Evolutionary conservation across 1,140 invertebrate genomes (phyloP).

Genomic region (Cecropterus lyciades): DNA sequence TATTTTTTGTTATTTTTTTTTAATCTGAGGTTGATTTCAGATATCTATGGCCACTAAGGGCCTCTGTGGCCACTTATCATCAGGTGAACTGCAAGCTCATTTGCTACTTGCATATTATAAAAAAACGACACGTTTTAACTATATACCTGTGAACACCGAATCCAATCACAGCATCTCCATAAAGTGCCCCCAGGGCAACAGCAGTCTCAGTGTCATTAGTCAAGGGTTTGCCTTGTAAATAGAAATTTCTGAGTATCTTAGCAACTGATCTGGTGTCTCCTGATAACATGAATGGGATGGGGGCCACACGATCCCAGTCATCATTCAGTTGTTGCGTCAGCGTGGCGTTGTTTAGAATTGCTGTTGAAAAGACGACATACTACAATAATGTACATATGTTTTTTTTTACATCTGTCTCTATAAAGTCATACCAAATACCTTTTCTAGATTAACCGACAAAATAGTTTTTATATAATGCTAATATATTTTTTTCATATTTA

Average conservation of each 20-base stretch:
- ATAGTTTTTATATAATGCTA: too few species aligned
- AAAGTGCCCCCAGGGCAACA: constrained; percentile 49
- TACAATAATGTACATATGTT: too few species aligned
- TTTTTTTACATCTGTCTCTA: too few species aligned
- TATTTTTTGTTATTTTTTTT: too few species aligned
- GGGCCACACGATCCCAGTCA: constrained; percentile 53
- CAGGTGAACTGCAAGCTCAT: neutral
- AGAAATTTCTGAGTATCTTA: constrained; percentile 37
- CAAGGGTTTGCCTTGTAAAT: constrained; percentile 42
- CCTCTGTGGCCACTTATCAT: too few species aligned
- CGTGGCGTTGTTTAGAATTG: constrained; percentile 47
- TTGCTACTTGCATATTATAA: neutral
- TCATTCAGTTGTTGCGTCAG: constrained; percentile 49
- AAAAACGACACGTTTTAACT: neutral
- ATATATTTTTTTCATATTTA: too few species aligned
- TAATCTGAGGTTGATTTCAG: too few species aligned
- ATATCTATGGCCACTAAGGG: too few species aligned
- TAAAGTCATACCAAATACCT: too few species aligned
- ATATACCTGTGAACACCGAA: constrained; percentile 59
- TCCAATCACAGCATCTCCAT: constrained; percentile 56
- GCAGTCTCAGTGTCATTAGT: constrained; percentile 41
- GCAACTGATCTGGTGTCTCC: constrained; percentile 18
- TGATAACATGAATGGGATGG: constrained; percentile 54
- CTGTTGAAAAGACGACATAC: constrained; percentile 34
- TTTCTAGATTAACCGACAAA: too few species aligned